Base-by-base conservation (phyloP, 1,140 invertebrate genomes). In the Cheumatopsyche charites region DNA sequence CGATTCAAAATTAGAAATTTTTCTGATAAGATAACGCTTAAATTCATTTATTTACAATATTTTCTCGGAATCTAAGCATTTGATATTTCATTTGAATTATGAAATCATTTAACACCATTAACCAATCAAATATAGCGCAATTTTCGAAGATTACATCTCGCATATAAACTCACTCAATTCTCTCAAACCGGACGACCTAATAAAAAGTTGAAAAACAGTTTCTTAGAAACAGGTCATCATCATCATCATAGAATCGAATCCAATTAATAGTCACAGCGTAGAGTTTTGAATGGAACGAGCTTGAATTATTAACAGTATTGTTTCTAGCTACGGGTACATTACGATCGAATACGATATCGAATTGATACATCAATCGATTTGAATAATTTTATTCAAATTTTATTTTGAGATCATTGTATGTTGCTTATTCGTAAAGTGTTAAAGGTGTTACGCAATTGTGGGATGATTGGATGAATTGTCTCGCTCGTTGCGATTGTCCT, bases 251-350 rank as follows among this genome's bases (percentile, higher is more conserved):
- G 11, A n/a, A n/a, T 13, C 4, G 2, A 6, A 68, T 29, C n/a
- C 23, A 68, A 68, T 68, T 68, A 23, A 21, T 36, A 68, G 66
- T 68, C 66, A 43, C 26, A 55, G 15, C 29, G 29, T 7, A 19
- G 25, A 12, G 12, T 26, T 5, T 3, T 45, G 63, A 19, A 7
- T 43, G 49, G 66, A 55, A 7, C 65, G 11, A 42, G 66, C 5
- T 9, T 13, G 9, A 68, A 68, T 55, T 68, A 68, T 55, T 23
- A 55, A 68, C 23, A 15, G 12, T 26, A 63, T 42, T 15, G 62
- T 43, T 42, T n/a, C 15, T 23, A 5, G 12, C 17, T 55, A 17
- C 47, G 15, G 15, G 47, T 17, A 52, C 47, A 9, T 58, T 23
- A 21, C 25, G 7, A 26, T 12, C 55, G 23, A 17, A 19, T 26